A percentile compares a stretch with the other conserved stretches of the same genome.
These are phyloP conservation scores for Scrobipalpa costella DNA, from an alignment of 2,888 invertebrate genomes.

Conservation along the genomic window DNA sequence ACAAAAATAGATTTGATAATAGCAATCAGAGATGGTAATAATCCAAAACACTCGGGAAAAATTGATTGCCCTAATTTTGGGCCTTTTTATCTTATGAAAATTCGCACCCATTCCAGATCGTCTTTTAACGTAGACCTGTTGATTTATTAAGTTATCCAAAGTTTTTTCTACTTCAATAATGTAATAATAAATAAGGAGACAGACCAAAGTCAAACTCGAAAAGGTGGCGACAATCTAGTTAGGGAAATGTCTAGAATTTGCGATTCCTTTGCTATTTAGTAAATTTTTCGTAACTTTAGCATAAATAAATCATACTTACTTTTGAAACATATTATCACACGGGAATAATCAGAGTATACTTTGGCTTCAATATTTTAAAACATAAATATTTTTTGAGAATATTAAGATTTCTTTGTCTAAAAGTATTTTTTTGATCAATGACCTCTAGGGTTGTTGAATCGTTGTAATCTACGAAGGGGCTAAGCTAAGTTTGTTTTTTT, in stretches of 20 bases:
- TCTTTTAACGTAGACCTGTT: neutral
- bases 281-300: neutral
- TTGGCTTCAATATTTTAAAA: no score
- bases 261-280: slow-evolving; percentile 3
- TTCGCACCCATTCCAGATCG: no score
- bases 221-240: slow-evolving; percentile 12
- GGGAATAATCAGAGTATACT: no score
- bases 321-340: neutral
- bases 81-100: no score
- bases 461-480: no score
- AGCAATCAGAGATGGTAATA: no score
- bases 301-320: slow-evolving; percentile 11
- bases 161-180: slow-evolving; percentile 5
- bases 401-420: slow-evolving; percentile 11
- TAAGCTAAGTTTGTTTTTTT: no score
- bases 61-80: no score
- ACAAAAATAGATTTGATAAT: no score
- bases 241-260: neutral
- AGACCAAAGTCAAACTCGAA: slow-evolving; percentile 18
- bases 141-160: neutral
- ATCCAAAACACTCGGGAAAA: no score
- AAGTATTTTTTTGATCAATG: slow-evolving; percentile 13
- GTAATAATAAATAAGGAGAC: slow-evolving; percentile 17
- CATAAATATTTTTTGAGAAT: neutral
- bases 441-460: slow-evolving; percentile 14